Conservation (phyloP, 2,888 invertebrate species). For the Drosophila atripex region DNA sequence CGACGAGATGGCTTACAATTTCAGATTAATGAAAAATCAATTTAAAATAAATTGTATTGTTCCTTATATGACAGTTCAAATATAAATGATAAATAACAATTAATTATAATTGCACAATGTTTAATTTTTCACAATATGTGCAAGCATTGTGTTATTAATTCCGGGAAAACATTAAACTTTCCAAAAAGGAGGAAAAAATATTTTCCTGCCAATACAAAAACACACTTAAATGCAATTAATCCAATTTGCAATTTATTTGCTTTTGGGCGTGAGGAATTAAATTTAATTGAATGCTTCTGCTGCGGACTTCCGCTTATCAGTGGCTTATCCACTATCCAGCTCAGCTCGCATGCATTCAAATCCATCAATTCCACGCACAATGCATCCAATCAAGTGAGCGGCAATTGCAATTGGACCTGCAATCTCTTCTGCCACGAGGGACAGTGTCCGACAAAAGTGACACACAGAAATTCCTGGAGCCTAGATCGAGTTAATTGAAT, state of each 20-base stretch:
- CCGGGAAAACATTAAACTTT: constrained; percentile 12
- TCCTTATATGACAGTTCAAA: neutral
- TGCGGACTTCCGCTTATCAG: constrained; percentile 61
- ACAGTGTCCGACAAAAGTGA: constrained; percentile 18
- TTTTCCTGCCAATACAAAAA: constrained; percentile 5
- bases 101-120: neutral
- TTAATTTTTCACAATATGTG: constrained; percentile 2
- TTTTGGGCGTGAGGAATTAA: constrained; percentile 25
- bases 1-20: neutral
- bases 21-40: constrained; percentile 2
- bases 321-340: constrained; percentile 40
- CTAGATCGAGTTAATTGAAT: constrained; percentile 60
- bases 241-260: constrained; percentile 32
- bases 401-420: constrained; percentile 31
- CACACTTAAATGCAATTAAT: constrained; percentile 18
- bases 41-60: neutral
- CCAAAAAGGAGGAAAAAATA: neutral
- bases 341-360: constrained; percentile 11
- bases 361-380: constrained; percentile 52
- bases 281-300: constrained; percentile 29
- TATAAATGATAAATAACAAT: neutral
- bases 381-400: constrained; percentile 63
- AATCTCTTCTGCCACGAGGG: constrained; percentile 12
- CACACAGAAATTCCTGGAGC: constrained; percentile 4
- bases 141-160: neutral